Base-by-base conservation (phyloP, 2,888 invertebrate species). In the Tridacna crocea region DNA sequence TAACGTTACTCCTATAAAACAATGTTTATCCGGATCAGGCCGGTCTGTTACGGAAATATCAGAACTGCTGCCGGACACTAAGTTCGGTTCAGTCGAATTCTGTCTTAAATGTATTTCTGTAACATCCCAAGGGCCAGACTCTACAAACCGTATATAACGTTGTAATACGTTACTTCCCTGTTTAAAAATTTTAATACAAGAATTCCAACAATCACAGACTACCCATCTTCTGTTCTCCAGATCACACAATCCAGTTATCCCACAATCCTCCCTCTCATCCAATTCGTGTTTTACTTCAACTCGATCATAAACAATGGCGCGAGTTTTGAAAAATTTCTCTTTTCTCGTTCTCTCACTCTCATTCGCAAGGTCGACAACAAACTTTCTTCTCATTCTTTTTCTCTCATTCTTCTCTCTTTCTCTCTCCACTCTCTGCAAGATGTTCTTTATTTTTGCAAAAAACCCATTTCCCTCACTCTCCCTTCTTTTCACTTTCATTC, bases 81-180 rank as follows among this genome's bases (percentile, higher is more conserved):
- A 36, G 66, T 66, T 22, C 47, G 36, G 66, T n/a, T 66, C 66
- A 66, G 66, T 19, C 1, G 46, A 46, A 46, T 46, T 46, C 22
- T 46, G 66, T 66, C 46, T 66, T 46, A 55, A 19, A 15, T 55
- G 15, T 19, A 66, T 66, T 66, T 66, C 66, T 66, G 66, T 66
- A 66, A 66, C 66, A 66, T 66, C 66, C 66, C 66, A 27, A 66
- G 66, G 66, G 15, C 46, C 66, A 19, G 46, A 66, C 66, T n/a
- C 15, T 26, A 46, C 66, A 19, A 66, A 66, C 66, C 47, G 36
- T 26, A 66, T 17, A 36, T 66, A 66, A n/a, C 66, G 26, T 66
- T 36, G 66, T 46, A 66, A 66, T 17, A 36, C 46, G 47, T 46
- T 46, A 19, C 24, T 24, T 11, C 46, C 70, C 11, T 12, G 11